These are phyloP conservation scores for Keiferia lycopersicella DNA, from an alignment of 2,888 invertebrate species.

Conservation along the genomic window DNA sequence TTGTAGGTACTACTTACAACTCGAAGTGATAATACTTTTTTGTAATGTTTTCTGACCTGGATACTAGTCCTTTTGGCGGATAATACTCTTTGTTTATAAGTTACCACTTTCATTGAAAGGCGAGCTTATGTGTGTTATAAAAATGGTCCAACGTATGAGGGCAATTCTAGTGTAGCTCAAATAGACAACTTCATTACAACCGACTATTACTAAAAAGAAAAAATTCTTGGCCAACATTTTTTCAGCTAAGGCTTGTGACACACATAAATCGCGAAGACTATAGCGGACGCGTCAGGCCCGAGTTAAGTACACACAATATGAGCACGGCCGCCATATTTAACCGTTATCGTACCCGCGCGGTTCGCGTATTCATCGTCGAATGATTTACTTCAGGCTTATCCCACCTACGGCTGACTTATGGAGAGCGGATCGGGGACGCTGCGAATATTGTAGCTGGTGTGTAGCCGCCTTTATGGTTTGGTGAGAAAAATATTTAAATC, in stretches of 20 bases:
- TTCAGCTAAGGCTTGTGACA: conserved; percentile 36
- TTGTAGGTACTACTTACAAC: too few species aligned
- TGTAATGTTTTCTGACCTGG: too few species aligned
- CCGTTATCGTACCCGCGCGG: conserved; percentile 67
- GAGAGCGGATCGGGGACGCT: conserved; percentile 37
- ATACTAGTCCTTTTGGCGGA: too few species aligned
- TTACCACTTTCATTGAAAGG: too few species aligned
- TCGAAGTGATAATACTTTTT: too few species aligned
- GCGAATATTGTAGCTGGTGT: conserved; percentile 20
- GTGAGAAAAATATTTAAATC: not conserved
- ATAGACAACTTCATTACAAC: too few species aligned
- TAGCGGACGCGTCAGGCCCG: conserved; percentile 38
- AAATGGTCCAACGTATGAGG: too few species aligned
- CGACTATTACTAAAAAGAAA: too few species aligned
- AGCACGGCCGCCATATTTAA: conserved; percentile 71
- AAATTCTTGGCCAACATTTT: not conserved
- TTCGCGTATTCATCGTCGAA: conserved; percentile 66
- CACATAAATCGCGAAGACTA: conserved; percentile 43
- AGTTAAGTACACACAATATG: conserved; percentile 66
- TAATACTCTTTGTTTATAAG: too few species aligned
- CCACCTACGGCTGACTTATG: conserved; percentile 67
- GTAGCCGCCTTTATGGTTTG: not conserved
- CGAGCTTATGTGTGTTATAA: too few species aligned
- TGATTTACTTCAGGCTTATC: conserved; percentile 77
- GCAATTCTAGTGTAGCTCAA: too few species aligned